These are phyloP conservation scores for Lochmaea crataegi DNA, from an alignment of 2,888 invertebrate genomes.

Conservation along the genomic window DNA sequence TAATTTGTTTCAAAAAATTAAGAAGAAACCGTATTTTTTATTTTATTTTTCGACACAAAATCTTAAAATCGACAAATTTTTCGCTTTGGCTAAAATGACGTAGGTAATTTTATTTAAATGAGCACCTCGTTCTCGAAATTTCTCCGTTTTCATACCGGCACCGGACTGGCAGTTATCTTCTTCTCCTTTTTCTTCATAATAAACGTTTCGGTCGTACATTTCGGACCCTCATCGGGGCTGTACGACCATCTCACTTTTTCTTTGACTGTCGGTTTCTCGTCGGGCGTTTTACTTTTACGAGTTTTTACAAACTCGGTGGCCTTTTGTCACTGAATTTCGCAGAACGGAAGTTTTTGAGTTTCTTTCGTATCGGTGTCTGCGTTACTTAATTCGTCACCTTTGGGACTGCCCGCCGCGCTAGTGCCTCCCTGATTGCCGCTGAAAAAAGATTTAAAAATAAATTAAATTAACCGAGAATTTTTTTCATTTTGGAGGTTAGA, in stretches of 20 bases:
- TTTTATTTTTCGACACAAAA: slow-evolving; percentile 14
- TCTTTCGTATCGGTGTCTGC: slow-evolving; percentile 73
- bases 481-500: not conserved
- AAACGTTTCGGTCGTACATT: slow-evolving; percentile 63
- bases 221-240: slow-evolving; percentile 65
- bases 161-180: slow-evolving; percentile 61
- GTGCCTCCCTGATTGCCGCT: slow-evolving; percentile 72
- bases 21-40: slow-evolving; percentile 9
- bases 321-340: slow-evolving; percentile 81
- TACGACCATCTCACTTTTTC: slow-evolving; percentile 65
- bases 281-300: slow-evolving; percentile 65
- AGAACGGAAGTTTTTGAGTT: slow-evolving; percentile 76
- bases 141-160: slow-evolving; percentile 61
- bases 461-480: not conserved
- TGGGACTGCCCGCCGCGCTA: slow-evolving; percentile 50
- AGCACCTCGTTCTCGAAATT: slow-evolving; percentile 44
- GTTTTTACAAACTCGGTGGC: slow-evolving; percentile 69
- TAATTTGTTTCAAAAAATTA: not conserved
- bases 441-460: slow-evolving; percentile 46
- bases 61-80: slow-evolving; percentile 8
- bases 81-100: slow-evolving; percentile 7
- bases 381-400: slow-evolving; percentile 71
- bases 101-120: slow-evolving; percentile 32
- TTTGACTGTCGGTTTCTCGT: slow-evolving; percentile 60
- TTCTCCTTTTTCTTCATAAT: slow-evolving; percentile 61